Conservation (phyloP, 1,140 invertebrate genomes). For the Drosophila nasuta region DNA sequence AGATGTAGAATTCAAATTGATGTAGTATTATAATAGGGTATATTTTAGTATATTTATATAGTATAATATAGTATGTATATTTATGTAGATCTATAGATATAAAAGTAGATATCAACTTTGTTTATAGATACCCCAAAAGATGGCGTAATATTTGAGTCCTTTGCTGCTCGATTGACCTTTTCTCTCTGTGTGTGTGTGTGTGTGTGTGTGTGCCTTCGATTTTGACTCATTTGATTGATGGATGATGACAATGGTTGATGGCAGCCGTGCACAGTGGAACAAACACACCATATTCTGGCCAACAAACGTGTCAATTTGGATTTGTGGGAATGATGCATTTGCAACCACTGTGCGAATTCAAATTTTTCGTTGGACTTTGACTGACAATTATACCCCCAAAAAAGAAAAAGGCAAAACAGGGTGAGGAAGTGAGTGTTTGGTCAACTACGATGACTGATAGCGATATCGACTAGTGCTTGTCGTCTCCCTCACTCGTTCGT, state of each 20-base stretch:
- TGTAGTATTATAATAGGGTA: neutral
- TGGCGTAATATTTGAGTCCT: slow-evolving; percentile 8
- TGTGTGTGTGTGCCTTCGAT: slow-evolving; percentile 27
- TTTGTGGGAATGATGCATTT: neutral
- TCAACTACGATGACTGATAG: slow-evolving; percentile 27
- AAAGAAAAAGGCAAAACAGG: neutral
- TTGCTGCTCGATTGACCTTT: slow-evolving; percentile 29
- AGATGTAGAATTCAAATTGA: too few relatives aligned
- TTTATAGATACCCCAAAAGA: neutral
- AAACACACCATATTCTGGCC: neutral
- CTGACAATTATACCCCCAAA: slow-evolving; percentile 28
- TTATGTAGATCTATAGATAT: neutral
- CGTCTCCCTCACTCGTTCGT: neutral
- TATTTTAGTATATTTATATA: too few relatives aligned
- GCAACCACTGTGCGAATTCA: slow-evolving; percentile 31
- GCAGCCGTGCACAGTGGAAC: slow-evolving; percentile 3
- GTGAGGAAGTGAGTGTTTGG: slow-evolving; percentile 17
- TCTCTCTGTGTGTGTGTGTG: slow-evolving; percentile 20
- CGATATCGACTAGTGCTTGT: slow-evolving; percentile 25
- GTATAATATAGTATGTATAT: neutral
- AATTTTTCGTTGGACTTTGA: slow-evolving; percentile 28
- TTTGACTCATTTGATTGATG: slow-evolving; percentile 45
- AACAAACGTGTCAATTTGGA: too few relatives aligned
- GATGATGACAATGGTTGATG: slow-evolving; percentile 31
- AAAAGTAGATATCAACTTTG: neutral